Conservation (phyloP, 2,888 invertebrate species). For the Conus canariensis region DNA sequence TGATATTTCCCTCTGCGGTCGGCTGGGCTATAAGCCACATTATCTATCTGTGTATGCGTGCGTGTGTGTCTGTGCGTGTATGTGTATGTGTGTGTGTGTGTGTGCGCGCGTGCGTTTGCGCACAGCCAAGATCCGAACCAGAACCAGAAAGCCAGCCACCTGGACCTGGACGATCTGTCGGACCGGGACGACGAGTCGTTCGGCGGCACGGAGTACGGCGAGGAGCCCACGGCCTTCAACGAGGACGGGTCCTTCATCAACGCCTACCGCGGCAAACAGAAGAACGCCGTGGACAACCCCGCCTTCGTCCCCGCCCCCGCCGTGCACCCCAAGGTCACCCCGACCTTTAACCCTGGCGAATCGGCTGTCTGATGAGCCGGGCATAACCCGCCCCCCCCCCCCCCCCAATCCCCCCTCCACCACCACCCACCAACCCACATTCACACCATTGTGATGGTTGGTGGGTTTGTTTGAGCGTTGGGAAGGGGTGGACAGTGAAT, state of each 20-base stretch:
- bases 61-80: no score
- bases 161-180: conserved; percentile 47
- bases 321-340: neutral
- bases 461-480: no score
- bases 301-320: neutral
- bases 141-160: conserved; percentile 41
- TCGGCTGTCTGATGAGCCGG: neutral
- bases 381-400: neutral
- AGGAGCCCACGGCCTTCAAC: conserved; percentile 51
- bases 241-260: conserved; percentile 58
- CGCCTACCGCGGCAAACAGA: conserved; percentile 43
- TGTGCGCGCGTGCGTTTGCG: neutral
- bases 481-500: no score
- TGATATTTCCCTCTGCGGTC: no score
- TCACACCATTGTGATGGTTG: no score
- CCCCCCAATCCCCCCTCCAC: neutral
- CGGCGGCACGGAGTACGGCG: conserved; percentile 46
- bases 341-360: neutral
- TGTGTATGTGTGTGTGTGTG: neutral
- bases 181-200: conserved; percentile 46
- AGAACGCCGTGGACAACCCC: neutral
- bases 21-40: no score
- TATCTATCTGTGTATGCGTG: neutral
- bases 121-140: conserved; percentile 43
- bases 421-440: no score